A percentile compares a stretch with the other conserved stretches of the same genome.
phyloP scores from a whole-genome alignment of 2,113 vertebrate genomes.

The Rutilus rutilus region DNA sequence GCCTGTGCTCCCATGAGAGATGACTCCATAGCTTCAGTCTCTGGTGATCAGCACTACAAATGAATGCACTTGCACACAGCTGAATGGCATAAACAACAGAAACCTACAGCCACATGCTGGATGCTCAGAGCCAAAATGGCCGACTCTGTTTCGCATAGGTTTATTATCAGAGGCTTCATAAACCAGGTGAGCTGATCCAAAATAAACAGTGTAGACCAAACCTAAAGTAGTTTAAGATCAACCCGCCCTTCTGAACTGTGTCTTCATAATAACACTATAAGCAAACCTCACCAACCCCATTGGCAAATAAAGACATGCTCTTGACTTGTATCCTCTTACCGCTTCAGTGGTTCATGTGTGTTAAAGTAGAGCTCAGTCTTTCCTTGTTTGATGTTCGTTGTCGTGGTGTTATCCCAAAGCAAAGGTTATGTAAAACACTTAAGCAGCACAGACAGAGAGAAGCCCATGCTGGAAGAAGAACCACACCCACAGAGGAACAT shows the following conservation, averaged over 20 bases:
- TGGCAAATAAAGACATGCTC: conserved; percentile 47
- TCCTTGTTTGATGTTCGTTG: not conserved
- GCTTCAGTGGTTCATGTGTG: not conserved
- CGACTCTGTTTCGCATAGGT: not conserved
- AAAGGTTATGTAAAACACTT: conserved; percentile 11
- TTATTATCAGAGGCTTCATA: not conserved
- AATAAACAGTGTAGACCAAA: not conserved
- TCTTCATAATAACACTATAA: conserved; percentile 16
- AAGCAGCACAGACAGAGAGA: not conserved
- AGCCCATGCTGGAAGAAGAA: not conserved
- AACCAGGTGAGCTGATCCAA: conserved; percentile 6
- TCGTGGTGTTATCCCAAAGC: too few relatives aligned
- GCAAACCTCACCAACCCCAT: conserved; percentile 34
- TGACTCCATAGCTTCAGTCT: conserved; percentile 24
- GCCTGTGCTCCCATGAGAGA: conserved; percentile 29
- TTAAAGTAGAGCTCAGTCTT: conserved; percentile 11
- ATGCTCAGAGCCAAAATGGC: not conserved
- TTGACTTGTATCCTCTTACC: conserved; percentile 27
- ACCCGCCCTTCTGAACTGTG: not conserved
- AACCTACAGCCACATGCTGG: not conserved
- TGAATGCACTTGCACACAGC: not conserved
- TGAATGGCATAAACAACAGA: not conserved
- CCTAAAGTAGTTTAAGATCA: conserved; percentile 5
- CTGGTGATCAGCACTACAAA: conserved; percentile 14
- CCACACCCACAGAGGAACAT: conserved; percentile 25